Evolutionary conservation across 2,888 invertebrate genomes (phyloP), one percentile per base, ranked within the genome.

Genomic region (Seira ritae): DNA sequence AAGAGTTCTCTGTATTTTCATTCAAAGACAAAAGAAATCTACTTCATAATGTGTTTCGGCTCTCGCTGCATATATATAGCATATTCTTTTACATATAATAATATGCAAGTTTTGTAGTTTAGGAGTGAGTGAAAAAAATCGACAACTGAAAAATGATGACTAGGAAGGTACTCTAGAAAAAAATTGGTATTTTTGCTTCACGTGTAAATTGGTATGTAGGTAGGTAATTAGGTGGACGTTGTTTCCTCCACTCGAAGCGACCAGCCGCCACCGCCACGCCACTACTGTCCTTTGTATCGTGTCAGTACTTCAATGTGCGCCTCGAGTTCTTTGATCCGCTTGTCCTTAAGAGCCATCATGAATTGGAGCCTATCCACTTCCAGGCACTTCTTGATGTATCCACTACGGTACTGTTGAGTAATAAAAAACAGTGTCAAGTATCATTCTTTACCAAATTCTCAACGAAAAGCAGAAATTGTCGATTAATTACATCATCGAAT

Each of bases 271-370:
- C 50, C 17, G 50, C 12, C 15, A n/a, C n/a, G n/a, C n/a, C n/a
- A n/a, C 65, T 76, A 82, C 42, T 82, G 77, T 20, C 68, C 77
- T 55, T 77, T 82, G 69, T 82, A 82, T 67, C 82, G 85, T 19
- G 87, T 80, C 69, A 88, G 83, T 55, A 86, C 86, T 37, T 88
- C 88, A 66, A 88, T 87, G 74, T 95, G 94, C 76, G 95, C 94
- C 90, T 97, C 96, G 24, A 97, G 91, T 90, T 96, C 96, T 78
- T 94, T 93, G 20, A 97, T 95, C 68, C 95, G 92, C 88, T 94
- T 93, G 90, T 97, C 96, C 89, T 95, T 95, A 90, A 94, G 93
- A 20, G 94, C 93, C 62, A 97, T 91, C 90, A 96, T 95, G 87
- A 95, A 94, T 89, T 95, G 94, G 62, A 96, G 93, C 88, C 95